phyloP scores from a whole-genome alignment of 2,113 vertebrate species.

The Plecotus auritus region DNA sequence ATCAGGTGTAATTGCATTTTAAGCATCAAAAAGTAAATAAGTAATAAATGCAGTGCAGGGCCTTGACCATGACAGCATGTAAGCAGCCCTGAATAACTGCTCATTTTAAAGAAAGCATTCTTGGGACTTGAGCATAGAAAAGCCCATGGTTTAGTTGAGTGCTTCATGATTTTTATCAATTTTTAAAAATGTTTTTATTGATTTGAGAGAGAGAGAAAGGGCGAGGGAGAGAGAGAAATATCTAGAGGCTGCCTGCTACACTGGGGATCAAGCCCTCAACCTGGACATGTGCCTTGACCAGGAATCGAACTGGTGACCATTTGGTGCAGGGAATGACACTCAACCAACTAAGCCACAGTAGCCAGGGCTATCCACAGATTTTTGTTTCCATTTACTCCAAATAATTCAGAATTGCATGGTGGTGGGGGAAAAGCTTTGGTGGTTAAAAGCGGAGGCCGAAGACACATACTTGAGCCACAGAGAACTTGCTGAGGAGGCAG shows the following conservation, averaged over 20 bases:
- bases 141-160: background rate
- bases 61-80: background rate
- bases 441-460: background rate
- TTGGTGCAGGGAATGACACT: background rate
- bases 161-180: background rate
- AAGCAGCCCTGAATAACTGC: background rate
- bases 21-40: conserved; percentile 81
- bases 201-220: background rate
- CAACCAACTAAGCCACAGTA: background rate
- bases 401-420: background rate
- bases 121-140: background rate
- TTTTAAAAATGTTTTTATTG: background rate
- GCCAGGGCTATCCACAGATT: background rate
- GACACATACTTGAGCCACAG: rapidly evolving
- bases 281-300: background rate
- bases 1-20: conserved; percentile 94
- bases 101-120: conserved; percentile 9
- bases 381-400: conserved; percentile 13
- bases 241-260: background rate
- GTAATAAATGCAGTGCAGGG: background rate
- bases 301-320: background rate
- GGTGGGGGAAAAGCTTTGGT: background rate
- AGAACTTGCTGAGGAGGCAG: conserved; percentile 20
- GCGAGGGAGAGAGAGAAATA: background rate
- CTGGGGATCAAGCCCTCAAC: background rate